Base-by-base conservation (phyloP, 2,888 invertebrate species). In the Synanthedon tipuliformis region DNA sequence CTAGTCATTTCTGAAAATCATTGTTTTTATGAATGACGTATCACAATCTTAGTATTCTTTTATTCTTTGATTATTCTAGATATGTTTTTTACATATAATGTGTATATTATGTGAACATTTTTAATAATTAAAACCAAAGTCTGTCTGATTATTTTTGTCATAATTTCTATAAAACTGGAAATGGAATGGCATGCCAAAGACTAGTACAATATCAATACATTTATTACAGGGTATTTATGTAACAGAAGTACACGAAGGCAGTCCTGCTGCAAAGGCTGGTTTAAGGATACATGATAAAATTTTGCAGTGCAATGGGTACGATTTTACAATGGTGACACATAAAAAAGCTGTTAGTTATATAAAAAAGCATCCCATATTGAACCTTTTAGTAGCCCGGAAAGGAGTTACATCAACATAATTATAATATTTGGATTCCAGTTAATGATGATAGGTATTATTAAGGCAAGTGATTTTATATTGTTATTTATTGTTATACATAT, bases 321-420 rank as follows among this genome's bases (percentile, higher is more conserved):
- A 99, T 76, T 97, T 98, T 74, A 99, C 99, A 52, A 92, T 99
- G 95, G 97, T 98, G 49, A 99, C 99, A 45, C 99, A 99, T 83
- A 98, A 98, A 89, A 97, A 99, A 75, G 99, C 99, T 52, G 98
- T 99, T 27, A 97, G 97, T 75, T 98, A 98, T 78, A 99, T 99
- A 61, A 95, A 96, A 73, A 97, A 98, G 82, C 96, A 97, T 82
- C 95, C 97, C 41, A 93, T 97, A 50, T 88, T 99, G 63, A 98
- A 98, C 84, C 91, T 99, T 82, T 89, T 99, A 63, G 96, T 99
- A 51, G 98, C 98, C 52, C 91, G 98, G 66, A 97, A 97, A 88
- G 98, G 98, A 53, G 97, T 98, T 1, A 98, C 98, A 54, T 96
- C 96, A 58, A 95, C 96, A 81, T 96, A 93, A 92, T 57, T 56